Base-by-base conservation (phyloP, 2,888 invertebrate species). In the Xestoiulus laeticollis region DNA sequence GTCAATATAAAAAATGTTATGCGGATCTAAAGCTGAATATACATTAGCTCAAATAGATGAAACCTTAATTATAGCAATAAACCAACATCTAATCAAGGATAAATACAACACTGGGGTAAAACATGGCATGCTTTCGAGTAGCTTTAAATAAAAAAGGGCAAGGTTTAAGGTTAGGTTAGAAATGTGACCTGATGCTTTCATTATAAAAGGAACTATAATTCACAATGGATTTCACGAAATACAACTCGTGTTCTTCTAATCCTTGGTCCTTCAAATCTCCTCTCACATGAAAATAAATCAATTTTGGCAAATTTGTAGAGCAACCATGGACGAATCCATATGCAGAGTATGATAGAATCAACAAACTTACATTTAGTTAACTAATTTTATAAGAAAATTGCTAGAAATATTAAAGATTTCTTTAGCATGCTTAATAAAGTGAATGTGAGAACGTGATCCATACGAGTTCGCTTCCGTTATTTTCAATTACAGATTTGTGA, bases 101-200 rank as follows among this genome's bases (percentile, higher is more conserved):
- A 48, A 48, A 48, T 16, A 48, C 48, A 8, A 48, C 16, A 16
- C 30, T 78, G 59, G 59, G 59, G 59, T 12, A 26, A 30, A 26
- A 30, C 8, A 19, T 78, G 78, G 14, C 26, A 22, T 68, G 78
- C 26, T 78, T 30, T 22, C 16, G 22, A 59, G 59, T 22, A 59
- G 8, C 59, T 59, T 22, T 59, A 38, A 38, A 12, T 30, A 78
- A 78, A 78, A 30, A 1, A 12, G 30, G 78, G n/a, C n/a, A n/a
- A n/a, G n/a, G n/a, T n/a, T n/a, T 30, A 78, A 78, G 78, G 78
- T 78, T 78, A 78, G 78, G 78, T 78, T 26, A 78, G 16, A 26
- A 78, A 78, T 78, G 78, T 78, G 78, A 78, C 78, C 78, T 78
- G 30, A 30, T 78, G 78, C 78, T 78, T 78, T 78, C 14, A 78